phyloP scores from a whole-genome alignment of 2,888 invertebrate species.

The Fragum fragum region DNA sequence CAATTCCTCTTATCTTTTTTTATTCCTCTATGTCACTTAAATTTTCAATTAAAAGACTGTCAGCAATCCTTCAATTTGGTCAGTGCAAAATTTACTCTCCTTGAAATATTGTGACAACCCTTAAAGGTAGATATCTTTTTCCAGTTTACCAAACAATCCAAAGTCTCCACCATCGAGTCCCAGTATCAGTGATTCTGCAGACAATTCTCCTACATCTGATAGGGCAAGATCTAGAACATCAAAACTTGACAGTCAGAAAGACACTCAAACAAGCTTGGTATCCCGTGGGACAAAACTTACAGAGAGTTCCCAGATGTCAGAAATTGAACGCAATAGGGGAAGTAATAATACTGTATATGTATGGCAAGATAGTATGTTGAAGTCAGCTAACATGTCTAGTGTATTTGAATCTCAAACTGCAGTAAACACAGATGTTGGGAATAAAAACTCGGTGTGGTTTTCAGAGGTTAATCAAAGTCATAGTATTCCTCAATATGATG shows the following conservation, averaged over 20 bases:
- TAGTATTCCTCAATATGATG: background rate
- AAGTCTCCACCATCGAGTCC: constrained; percentile 29
- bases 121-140: no score
- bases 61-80: no score
- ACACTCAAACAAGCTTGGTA: background rate
- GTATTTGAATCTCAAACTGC: background rate
- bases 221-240: background rate
- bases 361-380: background rate
- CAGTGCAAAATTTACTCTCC: no score
- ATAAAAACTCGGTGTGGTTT: background rate
- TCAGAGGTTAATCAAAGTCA: background rate
- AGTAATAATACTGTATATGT: background rate
- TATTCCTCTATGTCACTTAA: no score
- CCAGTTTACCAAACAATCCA: constrained; percentile 27
- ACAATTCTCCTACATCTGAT: constrained; percentile 16
- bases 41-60: no score
- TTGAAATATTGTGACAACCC: no score
- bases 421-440: background rate
- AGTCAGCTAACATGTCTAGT: background rate
- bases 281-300: background rate
- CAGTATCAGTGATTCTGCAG: constrained; percentile 10
- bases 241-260: background rate
- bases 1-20: no score
- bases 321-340: background rate
- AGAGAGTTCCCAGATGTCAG: background rate